Conservation (phyloP, 92 coral and sea anemone genomes). For the Epizoanthus illoricatus region DNA sequence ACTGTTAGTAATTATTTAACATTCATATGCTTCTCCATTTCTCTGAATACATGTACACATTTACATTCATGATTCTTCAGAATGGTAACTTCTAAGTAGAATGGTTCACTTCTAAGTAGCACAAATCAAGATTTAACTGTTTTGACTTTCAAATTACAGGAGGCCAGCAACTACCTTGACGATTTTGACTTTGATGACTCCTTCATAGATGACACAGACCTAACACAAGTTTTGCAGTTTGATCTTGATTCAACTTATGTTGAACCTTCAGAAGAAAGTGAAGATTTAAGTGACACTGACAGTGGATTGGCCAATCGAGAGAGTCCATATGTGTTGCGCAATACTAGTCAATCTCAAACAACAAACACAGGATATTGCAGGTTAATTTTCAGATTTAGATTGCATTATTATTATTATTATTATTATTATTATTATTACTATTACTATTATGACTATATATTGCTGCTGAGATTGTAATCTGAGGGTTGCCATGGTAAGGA, state of each 20-base stretch:
- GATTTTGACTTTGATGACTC: conserved; percentile 23
- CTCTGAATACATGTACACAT: no score
- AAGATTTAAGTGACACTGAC: neutral
- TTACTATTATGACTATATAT: no score
- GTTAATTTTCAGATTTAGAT: neutral
- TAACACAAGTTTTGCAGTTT: neutral
- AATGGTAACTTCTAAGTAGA: no score
- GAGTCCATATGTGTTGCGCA: conserved; percentile 10
- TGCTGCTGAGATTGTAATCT: no score
- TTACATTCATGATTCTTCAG: no score
- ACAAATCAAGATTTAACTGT: no score
- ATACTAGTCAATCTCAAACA: neutral
- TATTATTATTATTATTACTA: no score
- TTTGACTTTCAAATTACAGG: neutral
- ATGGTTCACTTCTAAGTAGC: no score
- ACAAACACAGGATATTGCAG: neutral
- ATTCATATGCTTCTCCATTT: no score
- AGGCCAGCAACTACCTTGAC: neutral
- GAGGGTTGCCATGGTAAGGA: no score
- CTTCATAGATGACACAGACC: conserved; percentile 26
- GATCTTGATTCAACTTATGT: neutral
- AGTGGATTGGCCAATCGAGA: neutral
- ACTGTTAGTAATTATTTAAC: no score
- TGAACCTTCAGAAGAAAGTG: conserved; percentile 6
- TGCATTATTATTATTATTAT: no score